Percentiles rank a stretch among this genome's conserved stretches.
Conservation (phyloP, 1,140 invertebrate genomes). For the Drosophila orena region DNA sequence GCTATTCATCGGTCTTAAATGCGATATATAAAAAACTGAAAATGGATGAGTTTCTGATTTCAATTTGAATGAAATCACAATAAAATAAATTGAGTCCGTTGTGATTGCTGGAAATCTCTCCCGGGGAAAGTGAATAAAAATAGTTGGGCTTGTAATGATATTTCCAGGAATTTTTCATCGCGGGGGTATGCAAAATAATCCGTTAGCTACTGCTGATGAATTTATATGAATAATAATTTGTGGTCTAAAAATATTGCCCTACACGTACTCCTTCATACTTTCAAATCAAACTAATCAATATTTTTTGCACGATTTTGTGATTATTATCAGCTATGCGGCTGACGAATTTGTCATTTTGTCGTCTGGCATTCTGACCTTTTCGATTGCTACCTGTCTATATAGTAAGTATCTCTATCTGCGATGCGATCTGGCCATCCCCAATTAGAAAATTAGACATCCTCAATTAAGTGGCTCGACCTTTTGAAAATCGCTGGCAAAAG, state of each 20-base stretch:
- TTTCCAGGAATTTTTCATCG: no score
- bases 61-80: no score
- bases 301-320: background rate
- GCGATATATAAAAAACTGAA: no score
- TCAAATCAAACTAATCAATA: background rate
- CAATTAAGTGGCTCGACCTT: constrained; percentile 76
- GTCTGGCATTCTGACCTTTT: constrained; percentile 31
- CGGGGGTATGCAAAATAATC: no score
- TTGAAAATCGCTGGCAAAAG: constrained; percentile 58
- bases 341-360: constrained; percentile 19
- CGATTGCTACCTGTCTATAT: constrained; percentile 13
- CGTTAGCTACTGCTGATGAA: no score
- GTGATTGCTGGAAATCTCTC: no score
- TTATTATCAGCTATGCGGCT: background rate
- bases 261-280: background rate
- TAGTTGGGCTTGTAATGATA: no score
- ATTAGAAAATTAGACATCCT: constrained; percentile 74
- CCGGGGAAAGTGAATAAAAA: no score
- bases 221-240: background rate
- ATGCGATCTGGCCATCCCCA: constrained; percentile 44
- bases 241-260: background rate
- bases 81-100: no score
- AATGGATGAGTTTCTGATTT: no score
- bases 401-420: constrained; percentile 22
- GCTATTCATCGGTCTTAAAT: no score